Evolutionary conservation across 2,888 invertebrate genomes (phyloP), one percentile per base, ranked within the genome.

Genomic region (Rotaria magnacalcarata): DNA sequence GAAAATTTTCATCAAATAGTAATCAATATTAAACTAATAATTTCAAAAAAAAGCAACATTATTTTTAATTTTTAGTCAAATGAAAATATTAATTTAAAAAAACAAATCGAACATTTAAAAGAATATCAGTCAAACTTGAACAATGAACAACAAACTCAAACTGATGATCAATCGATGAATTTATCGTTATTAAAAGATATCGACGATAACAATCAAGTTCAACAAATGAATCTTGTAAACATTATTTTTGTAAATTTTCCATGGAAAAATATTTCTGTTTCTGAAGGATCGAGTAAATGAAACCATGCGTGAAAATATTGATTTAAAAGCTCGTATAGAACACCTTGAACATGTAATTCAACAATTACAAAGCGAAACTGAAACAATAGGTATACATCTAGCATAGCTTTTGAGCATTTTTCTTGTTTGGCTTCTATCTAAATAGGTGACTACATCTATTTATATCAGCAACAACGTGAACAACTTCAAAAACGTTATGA

Each of bases 311-410:
- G 90, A 91, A 87, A 91, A 91, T 86, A 96, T 96, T 0, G 95
- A 96, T 89, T 92, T 97, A 85, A 94, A 94, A 0, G 97, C 97
- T 90, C 96, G 96, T 91, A 96, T 96, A 90, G 96, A 96, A 90
- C 93, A 94, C 88, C 92, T 98, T 86, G 97, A 98, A 91, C 96
- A 97, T 92, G 93, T 97, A 85, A 96, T 97, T 87, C 92, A 95
- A 88, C 97, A 97, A 90, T 92, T 97, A 85, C 96, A 97, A 92
- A 94, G 95, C 87, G 97, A 97, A 93, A 97, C 97, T 0, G 97
- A 97, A 90, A 97, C 97, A 0, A 97, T 97, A 89, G 97, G 96
- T 92, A 88, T 89, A 90, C 19, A 54, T 21, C 14, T 21, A 54
- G 7, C 7, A 52, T 16, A 14, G 14, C 0, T 6, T 27, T 47